Evolutionary conservation across 2,797 vertebrate species (phyloP).

Genomic region (Sebastes goodei): DNA sequence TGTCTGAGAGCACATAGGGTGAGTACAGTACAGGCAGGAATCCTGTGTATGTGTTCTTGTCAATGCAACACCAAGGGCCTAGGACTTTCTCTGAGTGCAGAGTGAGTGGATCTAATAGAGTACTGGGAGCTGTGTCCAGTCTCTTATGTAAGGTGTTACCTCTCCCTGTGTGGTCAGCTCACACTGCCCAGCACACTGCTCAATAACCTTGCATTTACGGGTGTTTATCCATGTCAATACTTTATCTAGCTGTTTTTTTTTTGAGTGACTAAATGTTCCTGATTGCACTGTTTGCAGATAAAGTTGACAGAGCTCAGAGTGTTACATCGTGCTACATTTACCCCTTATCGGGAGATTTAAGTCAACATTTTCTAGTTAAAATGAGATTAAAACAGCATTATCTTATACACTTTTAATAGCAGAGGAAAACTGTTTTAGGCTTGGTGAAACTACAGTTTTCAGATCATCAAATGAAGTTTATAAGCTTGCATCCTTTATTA

Average conservation of each 20-base stretch:
- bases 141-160: slow-evolving; percentile 46
- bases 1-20: slow-evolving; percentile 37
- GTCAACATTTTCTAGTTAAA: not conserved
- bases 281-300: not conserved
- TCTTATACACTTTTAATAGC: not conserved
- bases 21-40: slow-evolving; percentile 28
- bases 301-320: not conserved
- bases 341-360: not conserved
- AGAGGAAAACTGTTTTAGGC: not conserved
- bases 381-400: not conserved
- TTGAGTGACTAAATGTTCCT: not conserved
- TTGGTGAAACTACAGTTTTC: not conserved
- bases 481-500: not conserved
- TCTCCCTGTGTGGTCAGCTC: slow-evolving; percentile 33
- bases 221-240: slow-evolving; percentile 38
- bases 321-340: not conserved
- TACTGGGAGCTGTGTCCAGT: slow-evolving; percentile 35
- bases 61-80: slow-evolving; percentile 4
- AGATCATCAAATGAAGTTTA: not conserved
- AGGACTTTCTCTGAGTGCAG: slow-evolving; percentile 8
- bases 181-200: slow-evolving; percentile 15
- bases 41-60: slow-evolving; percentile 23
- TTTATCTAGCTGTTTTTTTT: not conserved
- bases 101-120: slow-evolving; percentile 23
- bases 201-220: slow-evolving; percentile 27